Evolutionary conservation across 2,888 invertebrate species (phyloP).

Genomic region (Suillia variegata): DNA sequence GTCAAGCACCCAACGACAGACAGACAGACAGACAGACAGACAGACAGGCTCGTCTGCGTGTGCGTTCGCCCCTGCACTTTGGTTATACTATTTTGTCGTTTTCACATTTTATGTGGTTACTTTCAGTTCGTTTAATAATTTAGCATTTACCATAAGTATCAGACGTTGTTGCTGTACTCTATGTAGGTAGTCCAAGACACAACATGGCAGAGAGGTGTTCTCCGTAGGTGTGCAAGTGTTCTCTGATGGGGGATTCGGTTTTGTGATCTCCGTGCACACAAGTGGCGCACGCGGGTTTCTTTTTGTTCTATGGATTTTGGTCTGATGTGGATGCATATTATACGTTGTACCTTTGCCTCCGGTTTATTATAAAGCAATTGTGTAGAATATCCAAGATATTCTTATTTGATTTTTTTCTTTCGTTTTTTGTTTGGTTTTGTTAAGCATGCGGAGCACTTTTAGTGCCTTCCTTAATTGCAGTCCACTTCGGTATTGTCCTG

Average conservation of each 20-base stretch:
- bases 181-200: neutral
- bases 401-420: constrained; percentile 15
- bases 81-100: constrained; percentile 30
- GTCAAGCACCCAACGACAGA: neutral
- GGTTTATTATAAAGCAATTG: too few relatives aligned
- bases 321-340: too few relatives aligned
- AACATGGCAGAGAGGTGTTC: neutral
- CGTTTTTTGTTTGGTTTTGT: neutral
- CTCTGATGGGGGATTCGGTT: neutral
- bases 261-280: neutral
- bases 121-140: constrained; percentile 46
- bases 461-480: neutral
- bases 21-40: too few relatives aligned
- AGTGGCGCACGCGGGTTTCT: too few relatives aligned
- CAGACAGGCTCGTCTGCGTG: too few relatives aligned
- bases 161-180: neutral
- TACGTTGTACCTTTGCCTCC: too few relatives aligned
- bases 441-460: constrained; percentile 12
- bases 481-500: constrained; percentile 5
- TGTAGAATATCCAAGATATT: too few relatives aligned
- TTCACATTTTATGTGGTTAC: constrained; percentile 50
- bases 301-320: too few relatives aligned
- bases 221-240: neutral
- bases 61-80: too few relatives aligned
- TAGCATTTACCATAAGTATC: constrained; percentile 21